These are phyloP conservation scores for Tragelaphus eurycerus DNA, from an alignment of 2,797 vertebrate genomes.

Conservation along the genomic window DNA sequence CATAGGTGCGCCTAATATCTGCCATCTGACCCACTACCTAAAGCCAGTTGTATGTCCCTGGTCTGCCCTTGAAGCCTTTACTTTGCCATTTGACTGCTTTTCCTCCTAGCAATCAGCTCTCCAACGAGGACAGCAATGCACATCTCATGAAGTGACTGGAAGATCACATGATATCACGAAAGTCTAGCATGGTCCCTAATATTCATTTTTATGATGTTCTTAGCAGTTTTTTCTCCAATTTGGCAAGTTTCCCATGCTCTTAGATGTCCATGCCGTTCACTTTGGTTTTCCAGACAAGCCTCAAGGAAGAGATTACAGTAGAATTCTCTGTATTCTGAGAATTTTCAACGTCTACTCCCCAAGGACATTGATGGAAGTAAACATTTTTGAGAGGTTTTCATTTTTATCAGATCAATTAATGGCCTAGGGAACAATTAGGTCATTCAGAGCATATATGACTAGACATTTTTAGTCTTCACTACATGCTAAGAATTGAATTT, in stretches of 20 bases:
- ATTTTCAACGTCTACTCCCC: background rate
- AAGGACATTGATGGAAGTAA: background rate
- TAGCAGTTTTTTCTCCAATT: background rate
- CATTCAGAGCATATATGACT: background rate
- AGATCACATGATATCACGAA: rapidly evolving
- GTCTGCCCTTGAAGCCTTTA: rapidly evolving
- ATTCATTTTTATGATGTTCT: background rate
- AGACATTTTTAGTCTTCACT: rapidly evolving
- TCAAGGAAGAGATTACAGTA: background rate
- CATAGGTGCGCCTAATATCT: rapidly evolving
- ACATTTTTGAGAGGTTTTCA: constrained; percentile 30
- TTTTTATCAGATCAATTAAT: constrained; percentile 59
- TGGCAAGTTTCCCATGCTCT: background rate
- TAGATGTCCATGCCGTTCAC: background rate
- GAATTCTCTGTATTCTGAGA: background rate
- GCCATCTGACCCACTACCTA: too few relatives aligned
- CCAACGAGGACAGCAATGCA: rapidly evolving
- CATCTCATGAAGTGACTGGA: rapidly evolving
- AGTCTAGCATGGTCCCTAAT: background rate
- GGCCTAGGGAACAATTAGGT: background rate
- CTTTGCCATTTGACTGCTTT: background rate
- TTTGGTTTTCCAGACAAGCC: background rate
- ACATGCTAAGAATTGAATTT: background rate
- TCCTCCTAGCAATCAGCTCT: background rate
- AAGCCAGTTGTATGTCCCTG: background rate